These are phyloP conservation scores for Panthera leo DNA, from an alignment of 2,113 vertebrate genomes.

Conservation along the genomic window DNA sequence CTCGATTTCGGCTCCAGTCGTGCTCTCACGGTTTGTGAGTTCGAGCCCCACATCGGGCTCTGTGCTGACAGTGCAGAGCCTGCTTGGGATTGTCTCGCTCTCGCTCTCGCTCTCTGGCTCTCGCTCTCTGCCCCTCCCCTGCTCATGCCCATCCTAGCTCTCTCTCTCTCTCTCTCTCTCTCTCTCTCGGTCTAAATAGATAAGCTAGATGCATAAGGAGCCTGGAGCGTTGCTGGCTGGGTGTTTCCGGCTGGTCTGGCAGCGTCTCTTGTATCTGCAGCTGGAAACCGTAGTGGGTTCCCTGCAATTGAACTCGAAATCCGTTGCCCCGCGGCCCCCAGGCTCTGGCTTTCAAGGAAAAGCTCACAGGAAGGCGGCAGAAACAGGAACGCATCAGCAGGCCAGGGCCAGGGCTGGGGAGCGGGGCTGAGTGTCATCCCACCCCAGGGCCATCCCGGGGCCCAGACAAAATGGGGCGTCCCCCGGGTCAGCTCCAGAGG, in stretches of 20 bases:
- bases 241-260: fast-evolving
- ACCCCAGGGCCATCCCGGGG: not conserved
- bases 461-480: fast-evolving
- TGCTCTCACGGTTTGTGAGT: too few relatives aligned
- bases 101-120: too few relatives aligned
- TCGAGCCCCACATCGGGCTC: too few relatives aligned
- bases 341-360: not conserved
- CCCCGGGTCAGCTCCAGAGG: fast-evolving
- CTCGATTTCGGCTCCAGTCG: too few relatives aligned
- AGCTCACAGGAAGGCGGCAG: not conserved
- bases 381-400: not conserved
- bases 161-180: too few relatives aligned
- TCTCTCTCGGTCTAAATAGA: too few relatives aligned
- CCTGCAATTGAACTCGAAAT: fast-evolving
- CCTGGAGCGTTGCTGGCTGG: not conserved
- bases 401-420: not conserved
- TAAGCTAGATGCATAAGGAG: fast-evolving
- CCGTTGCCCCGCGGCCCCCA: fast-evolving
- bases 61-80: too few relatives aligned
- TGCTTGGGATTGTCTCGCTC: too few relatives aligned
- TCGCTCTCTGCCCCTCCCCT: too few relatives aligned
- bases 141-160: too few relatives aligned
- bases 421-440: not conserved
- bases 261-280: fast-evolving
- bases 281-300: not conserved